Evolutionary conservation across 2,113 vertebrate genomes (phyloP).

Genomic region (Ophiodon elongatus): DNA sequence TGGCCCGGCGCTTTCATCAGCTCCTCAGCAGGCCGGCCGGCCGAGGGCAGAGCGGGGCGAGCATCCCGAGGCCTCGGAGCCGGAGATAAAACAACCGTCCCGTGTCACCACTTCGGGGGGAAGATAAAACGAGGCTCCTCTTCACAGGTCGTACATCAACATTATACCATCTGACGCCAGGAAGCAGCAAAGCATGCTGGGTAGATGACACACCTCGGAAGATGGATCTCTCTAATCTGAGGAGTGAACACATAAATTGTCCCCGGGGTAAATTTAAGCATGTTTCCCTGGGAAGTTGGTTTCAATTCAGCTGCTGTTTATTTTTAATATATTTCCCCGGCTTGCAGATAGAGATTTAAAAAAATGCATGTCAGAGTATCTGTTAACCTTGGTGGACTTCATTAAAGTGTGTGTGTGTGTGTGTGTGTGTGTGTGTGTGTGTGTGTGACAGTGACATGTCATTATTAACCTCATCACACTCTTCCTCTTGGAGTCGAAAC

Average conservation of each 20-base stretch:
- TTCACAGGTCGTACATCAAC: constrained; percentile 84
- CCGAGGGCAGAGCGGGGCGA: constrained; percentile 24
- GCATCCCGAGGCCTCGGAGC: constrained; percentile 34
- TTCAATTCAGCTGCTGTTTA: constrained; percentile 36
- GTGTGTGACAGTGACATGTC: constrained; percentile 16
- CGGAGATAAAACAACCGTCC: constrained; percentile 79
- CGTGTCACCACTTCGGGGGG: constrained; percentile 63
- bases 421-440: background rate
- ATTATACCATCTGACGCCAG: constrained; percentile 75
- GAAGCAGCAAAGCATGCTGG: constrained; percentile 76
- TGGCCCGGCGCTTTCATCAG: constrained; percentile 80
- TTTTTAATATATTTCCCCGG: constrained; percentile 23
- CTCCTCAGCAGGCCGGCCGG: constrained; percentile 53
- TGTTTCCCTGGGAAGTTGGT: constrained; percentile 21
- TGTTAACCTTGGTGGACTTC: constrained; percentile 29
- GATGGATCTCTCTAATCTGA: constrained; percentile 70
- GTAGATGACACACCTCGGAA: constrained; percentile 70
- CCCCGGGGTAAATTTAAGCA: constrained; percentile 32
- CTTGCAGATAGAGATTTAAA: background rate
- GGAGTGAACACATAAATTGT: constrained; percentile 71
- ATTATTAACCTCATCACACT: constrained; percentile 14
- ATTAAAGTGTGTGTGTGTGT: background rate
- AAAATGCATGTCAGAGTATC: background rate
- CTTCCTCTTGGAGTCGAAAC: constrained; percentile 48
- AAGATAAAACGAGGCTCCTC: constrained; percentile 75